Evolutionary conservation across 2,888 invertebrate species (phyloP).

Genomic region (Endotricha flammealis): DNA sequence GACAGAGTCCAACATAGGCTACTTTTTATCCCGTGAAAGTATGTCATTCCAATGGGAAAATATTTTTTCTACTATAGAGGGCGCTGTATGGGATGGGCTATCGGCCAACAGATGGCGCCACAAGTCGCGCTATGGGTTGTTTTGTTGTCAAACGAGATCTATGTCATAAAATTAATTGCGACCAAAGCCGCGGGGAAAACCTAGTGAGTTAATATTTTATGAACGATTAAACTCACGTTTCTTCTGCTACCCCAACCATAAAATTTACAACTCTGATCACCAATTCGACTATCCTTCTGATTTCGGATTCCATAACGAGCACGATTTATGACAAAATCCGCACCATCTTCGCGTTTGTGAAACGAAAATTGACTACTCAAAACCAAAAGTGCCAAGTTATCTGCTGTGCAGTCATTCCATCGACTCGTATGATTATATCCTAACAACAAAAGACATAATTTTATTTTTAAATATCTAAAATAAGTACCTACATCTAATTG

Average conservation of each 20-base stretch:
- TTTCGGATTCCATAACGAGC: conserved; percentile 46
- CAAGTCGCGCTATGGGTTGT: too few species aligned
- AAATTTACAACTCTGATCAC: conserved; percentile 36
- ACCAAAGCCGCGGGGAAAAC: too few species aligned
- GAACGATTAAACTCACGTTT: conserved; percentile 52
- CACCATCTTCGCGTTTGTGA: conserved; percentile 33
- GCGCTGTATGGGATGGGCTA: too few species aligned
- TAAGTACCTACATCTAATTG: background rate
- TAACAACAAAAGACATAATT: conserved; percentile 19
- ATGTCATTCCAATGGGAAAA: too few species aligned
- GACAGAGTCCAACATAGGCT: too few species aligned
- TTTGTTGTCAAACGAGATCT: too few species aligned
- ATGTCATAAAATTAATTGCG: too few species aligned
- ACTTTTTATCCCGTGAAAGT: too few species aligned
- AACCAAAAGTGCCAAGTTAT: conserved; percentile 56
- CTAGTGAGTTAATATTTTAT: too few species aligned
- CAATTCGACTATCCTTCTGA: conserved; percentile 15
- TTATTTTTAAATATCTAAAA: background rate
- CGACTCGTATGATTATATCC: conserved; percentile 49
- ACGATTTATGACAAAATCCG: conserved; percentile 49
- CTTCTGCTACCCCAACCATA: conserved; percentile 64
- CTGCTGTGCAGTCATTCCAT: conserved; percentile 40
- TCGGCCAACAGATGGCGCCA: too few species aligned
- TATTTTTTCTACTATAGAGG: too few species aligned
- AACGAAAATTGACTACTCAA: conserved; percentile 47